These are phyloP conservation scores for Leptothorax acervorum DNA, from an alignment of 2,888 invertebrate genomes.

Conservation along the genomic window DNA sequence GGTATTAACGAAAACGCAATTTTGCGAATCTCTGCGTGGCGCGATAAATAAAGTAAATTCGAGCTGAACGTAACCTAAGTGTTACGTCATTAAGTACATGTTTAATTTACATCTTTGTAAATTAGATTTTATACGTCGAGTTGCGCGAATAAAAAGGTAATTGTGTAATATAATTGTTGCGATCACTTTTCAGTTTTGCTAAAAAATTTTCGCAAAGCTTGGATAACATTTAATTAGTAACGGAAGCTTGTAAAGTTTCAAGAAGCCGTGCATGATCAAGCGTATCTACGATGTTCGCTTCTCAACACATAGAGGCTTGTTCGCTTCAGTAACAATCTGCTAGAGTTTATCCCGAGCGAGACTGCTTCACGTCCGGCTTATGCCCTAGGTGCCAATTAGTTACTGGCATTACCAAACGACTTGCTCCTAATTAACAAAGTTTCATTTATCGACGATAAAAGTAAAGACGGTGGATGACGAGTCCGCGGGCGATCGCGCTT, in stretches of 20 bases:
- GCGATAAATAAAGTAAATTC: conserved; percentile 18
- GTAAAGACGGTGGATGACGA: conserved; percentile 13
- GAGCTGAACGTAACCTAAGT: background rate
- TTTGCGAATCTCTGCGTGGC: conserved; percentile 59
- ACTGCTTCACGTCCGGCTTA: conserved; percentile 72
- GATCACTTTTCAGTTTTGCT: background rate
- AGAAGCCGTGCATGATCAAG: conserved; percentile 54
- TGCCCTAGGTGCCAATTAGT: conserved; percentile 82
- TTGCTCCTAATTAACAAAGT: conserved; percentile 83
- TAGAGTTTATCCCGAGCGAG: conserved; percentile 64
- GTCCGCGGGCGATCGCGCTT: background rate
- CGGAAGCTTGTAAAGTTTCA: conserved; percentile 46
- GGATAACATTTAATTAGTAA: conserved; percentile 24
- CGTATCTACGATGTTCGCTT: conserved; percentile 37
- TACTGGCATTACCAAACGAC: conserved; percentile 80
- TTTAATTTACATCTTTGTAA: background rate
- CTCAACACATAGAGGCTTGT: conserved; percentile 34
- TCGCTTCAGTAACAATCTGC: conserved; percentile 65
- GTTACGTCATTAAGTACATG: background rate
- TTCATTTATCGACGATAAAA: conserved; percentile 60
- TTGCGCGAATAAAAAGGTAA: background rate
- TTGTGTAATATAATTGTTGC: background rate
- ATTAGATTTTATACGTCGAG: background rate
- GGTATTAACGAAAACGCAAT: conserved; percentile 65
- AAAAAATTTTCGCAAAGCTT: background rate